phyloP scores from a whole-genome alignment of 2,113 vertebrate genomes.

The Crotalus tigris region DNA sequence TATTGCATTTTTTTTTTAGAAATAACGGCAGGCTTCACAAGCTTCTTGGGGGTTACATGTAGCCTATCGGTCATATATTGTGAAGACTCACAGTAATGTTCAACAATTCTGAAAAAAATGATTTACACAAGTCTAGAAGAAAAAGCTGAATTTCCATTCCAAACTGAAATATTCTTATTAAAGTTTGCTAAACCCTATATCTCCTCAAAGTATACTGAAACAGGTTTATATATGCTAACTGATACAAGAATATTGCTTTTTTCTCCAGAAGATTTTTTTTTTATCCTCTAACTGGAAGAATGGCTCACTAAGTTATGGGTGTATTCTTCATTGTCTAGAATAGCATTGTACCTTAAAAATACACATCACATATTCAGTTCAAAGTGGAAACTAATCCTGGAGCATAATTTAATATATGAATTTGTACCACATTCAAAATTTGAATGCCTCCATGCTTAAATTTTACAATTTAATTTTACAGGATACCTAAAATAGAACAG shows the following conservation, averaged over 20 bases:
- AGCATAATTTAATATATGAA: not conserved
- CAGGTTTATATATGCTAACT: not conserved
- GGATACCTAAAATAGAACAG: not conserved
- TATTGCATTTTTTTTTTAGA: not conserved
- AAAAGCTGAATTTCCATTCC: not conserved
- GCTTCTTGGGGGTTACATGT: not conserved
- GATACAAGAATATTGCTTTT: not conserved
- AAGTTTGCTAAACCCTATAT: not conserved
- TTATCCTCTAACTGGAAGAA: not conserved
- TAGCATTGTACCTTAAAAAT: not conserved
- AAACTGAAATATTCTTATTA: not conserved
- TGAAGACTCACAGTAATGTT: not conserved
- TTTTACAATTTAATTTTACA: not conserved
- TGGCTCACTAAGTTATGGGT: not conserved
- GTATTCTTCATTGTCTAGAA: not conserved
- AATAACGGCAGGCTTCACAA: not conserved
- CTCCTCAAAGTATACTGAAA: not conserved
- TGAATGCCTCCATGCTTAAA: not conserved
- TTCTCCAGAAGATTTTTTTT: not conserved
- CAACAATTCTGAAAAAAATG: not conserved
- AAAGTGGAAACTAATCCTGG: not conserved
- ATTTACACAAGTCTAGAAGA: not conserved
- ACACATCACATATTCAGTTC: not conserved
- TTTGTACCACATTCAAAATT: not conserved
- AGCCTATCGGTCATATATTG: not conserved